Evolutionary conservation across 2,797 vertebrate species (phyloP), one percentile per base, ranked within the genome.

Genomic region (Acanthiza pusilla): DNA sequence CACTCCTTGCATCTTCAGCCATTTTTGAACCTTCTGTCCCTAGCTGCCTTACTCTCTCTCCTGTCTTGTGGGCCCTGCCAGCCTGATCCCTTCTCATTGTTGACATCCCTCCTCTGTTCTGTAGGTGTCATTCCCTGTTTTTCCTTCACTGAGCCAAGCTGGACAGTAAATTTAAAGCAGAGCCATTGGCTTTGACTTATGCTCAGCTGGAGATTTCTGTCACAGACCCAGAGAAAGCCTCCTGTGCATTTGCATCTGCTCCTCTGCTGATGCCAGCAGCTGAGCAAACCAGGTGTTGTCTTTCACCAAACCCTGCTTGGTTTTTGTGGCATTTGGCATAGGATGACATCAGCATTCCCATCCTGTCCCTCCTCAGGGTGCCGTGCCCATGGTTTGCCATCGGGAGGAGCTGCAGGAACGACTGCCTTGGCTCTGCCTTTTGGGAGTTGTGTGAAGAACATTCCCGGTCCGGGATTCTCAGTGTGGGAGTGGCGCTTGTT

Each of bases 361-460:
- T 22, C 13, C n/a, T n/a, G 50, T 26, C 16, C 47, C 3, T 42
- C 11, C 3, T 20, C 21, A 5, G n/a, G 32, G 27, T 95, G 93
- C 77, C 45, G 17, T 90, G 67, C n/a, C 36, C 12, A 0, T 20
- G 4, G 6, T 22, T 65, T 66, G 63, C 94, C 93, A 55, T 50
- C 45, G 57, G 96, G 95, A 71, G 94, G 96, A 82, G 92, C 83
- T 58, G 43, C 60, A 90, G 78, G 89, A 90, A 57, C 13, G n/a
- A 8, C 40, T 29, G 53, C 22, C 27, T 30, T 3, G 45, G 58
- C 32, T 30, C 16, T 34, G 74, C 13, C 17, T 32, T 12, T 8
- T 1, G 25, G n/a, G 36, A 40, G 4, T 11, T 4, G 1, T 0
- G 6, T 38, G 68, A 13, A 27, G 67, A 81, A 22, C 38, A 14